Conservation (phyloP, 2,888 invertebrate species). For the Melangyna quadrimaculata region DNA sequence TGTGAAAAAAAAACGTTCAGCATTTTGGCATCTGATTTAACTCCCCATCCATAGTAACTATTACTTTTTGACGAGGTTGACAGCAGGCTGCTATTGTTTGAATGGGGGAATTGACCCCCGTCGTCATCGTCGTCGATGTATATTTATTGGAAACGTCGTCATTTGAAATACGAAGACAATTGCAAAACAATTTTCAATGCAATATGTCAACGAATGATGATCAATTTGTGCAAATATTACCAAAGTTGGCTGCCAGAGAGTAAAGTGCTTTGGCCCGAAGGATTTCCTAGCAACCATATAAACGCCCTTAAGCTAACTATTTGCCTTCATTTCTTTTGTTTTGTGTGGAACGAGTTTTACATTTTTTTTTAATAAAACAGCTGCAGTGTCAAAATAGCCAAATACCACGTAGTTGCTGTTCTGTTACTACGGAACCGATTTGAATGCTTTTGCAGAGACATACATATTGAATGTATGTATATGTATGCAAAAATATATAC, state of each 20-base stretch:
- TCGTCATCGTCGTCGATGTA: background rate
- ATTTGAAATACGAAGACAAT: conserved; percentile 59
- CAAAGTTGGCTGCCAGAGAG: conserved; percentile 54
- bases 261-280: conserved; percentile 56
- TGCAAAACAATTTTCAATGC: conserved; percentile 69
- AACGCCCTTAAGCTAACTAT: background rate
- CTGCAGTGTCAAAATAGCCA: conserved; percentile 36
- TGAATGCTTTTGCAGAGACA: conserved; percentile 26
- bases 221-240: conserved; percentile 71
- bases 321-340: background rate
- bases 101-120: conserved; percentile 20
- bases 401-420: conserved; percentile 22
- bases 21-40: conserved; percentile 22
- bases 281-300: background rate
- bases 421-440: conserved; percentile 41
- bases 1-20: background rate
- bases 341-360: conserved; percentile 2
- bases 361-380: conserved; percentile 50
- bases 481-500: too few relatives aligned
- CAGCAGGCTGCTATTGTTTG: conserved; percentile 37
- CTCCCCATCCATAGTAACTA: background rate
- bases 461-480: too few relatives aligned
- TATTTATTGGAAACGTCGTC: conserved; percentile 33
- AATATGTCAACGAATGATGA: conserved; percentile 69
- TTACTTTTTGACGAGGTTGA: conserved; percentile 63